These are phyloP conservation scores for Proctacanthus coquilletti DNA, from an alignment of 1,140 invertebrate species.

Conservation along the genomic window DNA sequence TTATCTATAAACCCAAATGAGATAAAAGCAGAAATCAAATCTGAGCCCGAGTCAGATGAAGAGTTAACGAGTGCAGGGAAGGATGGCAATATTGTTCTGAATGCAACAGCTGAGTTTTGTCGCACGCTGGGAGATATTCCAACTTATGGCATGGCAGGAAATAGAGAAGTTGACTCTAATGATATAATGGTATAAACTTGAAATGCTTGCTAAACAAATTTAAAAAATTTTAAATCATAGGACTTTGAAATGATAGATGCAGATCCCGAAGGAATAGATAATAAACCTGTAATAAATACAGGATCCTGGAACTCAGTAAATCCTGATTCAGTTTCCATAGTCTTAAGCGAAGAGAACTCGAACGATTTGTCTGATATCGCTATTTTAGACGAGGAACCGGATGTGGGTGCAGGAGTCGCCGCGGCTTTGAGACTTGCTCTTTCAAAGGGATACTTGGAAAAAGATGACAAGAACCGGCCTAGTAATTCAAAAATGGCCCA, in stretches of 20 bases:
- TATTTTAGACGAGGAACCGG: constrained; percentile 88
- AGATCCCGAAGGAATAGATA: constrained; percentile 16
- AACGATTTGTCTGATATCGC: constrained; percentile 41
- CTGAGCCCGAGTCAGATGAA: constrained; percentile 29
- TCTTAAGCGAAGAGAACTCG: constrained; percentile 18
- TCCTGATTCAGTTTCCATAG: constrained; percentile 27
- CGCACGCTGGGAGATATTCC: constrained; percentile 90
- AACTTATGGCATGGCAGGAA: constrained; percentile 76
- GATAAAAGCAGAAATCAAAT: constrained; percentile 29
- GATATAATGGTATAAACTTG: constrained; percentile 49
- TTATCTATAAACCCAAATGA: constrained; percentile 28
- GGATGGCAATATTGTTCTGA: constrained; percentile 58
- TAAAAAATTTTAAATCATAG: too few relatives aligned
- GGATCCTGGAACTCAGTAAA: constrained; percentile 35
- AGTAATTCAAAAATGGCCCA: constrained; percentile 54
- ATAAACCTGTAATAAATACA: constrained; percentile 15
- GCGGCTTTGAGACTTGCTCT: constrained; percentile 83
- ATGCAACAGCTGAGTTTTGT: constrained; percentile 94
- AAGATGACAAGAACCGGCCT: constrained; percentile 55
- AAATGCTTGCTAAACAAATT: too few relatives aligned
- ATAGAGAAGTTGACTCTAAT: constrained; percentile 67
- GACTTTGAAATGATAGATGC: constrained; percentile 19
- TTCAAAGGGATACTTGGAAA: constrained; percentile 91
- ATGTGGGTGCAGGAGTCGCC: constrained; percentile 80
- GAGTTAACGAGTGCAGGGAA: constrained; percentile 15